These are phyloP conservation scores for Ceriagrion tenellum DNA, from an alignment of 2,888 invertebrate genomes.

Conservation along the genomic window DNA sequence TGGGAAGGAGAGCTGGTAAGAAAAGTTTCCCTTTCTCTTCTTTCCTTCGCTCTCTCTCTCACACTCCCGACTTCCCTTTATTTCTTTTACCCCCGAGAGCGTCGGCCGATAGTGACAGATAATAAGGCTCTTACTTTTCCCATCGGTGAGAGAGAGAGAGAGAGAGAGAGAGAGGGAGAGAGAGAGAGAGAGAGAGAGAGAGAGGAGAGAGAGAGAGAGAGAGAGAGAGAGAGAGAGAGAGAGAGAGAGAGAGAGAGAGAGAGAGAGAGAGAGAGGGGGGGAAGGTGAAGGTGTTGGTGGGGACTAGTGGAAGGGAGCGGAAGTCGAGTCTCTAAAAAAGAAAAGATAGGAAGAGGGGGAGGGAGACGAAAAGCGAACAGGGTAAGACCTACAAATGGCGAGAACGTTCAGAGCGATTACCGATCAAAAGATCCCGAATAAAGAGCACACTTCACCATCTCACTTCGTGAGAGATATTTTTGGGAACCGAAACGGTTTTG, in stretches of 20 bases:
- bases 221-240: neutral
- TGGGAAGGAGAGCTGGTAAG: neutral
- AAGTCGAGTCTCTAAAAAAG: neutral
- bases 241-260: neutral
- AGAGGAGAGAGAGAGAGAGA: neutral
- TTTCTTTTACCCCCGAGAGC: slow-evolving; percentile 25
- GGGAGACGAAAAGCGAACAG: neutral
- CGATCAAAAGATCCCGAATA: neutral
- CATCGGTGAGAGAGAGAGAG: neutral
- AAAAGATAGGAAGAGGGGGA: neutral
- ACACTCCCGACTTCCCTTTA: neutral
- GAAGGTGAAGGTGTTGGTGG: no score
- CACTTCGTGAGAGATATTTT: neutral
- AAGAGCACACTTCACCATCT: neutral
- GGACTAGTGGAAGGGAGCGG: neutral
- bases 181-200: neutral
- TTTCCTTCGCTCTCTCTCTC: neutral
- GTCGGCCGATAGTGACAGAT: slow-evolving; percentile 36
- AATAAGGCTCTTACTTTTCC: slow-evolving; percentile 34
- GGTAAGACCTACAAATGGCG: slow-evolving; percentile 2
- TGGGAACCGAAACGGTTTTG: neutral
- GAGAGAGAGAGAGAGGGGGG: neutral
- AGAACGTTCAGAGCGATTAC: slow-evolving; percentile 4
- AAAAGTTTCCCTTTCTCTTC: neutral
- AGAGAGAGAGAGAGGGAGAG: neutral